These are phyloP conservation scores for Zoroaster sp. DNA, from an alignment of 53 echinoderm and acorn worm genomes.

Conservation along the genomic window DNA sequence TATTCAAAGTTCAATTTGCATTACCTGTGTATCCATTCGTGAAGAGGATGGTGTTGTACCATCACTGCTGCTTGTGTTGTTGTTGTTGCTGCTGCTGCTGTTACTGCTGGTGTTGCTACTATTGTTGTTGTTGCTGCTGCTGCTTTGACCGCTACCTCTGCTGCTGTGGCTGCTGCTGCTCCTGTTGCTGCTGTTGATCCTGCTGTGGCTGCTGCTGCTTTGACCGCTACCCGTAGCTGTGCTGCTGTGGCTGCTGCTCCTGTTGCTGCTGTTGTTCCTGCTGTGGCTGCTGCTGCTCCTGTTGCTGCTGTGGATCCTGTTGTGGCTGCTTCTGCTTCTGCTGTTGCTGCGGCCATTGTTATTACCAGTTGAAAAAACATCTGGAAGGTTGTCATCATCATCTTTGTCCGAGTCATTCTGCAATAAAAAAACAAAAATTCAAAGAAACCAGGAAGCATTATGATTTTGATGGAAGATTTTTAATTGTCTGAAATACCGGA, in stretches of 20 bases:
- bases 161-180: background rate
- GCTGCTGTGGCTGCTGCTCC: background rate
- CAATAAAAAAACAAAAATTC: background rate
- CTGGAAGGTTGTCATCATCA: conserved; percentile 3
- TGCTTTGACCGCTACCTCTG: background rate
- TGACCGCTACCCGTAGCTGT: too few species aligned
- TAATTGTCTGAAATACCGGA: background rate
- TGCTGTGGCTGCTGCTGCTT: background rate
- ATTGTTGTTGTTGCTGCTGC: background rate
- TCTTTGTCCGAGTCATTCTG: background rate
- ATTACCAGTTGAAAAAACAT: background rate
- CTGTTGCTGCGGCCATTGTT: too few species aligned
- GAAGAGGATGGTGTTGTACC: too few species aligned
- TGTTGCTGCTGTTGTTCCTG: background rate
- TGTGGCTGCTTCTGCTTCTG: background rate
- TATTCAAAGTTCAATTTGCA: too few species aligned
- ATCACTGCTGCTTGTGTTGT: too few species aligned
- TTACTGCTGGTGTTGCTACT: background rate
- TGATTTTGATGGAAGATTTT: background rate
- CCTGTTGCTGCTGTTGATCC: background rate
- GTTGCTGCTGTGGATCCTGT: background rate
- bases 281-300: background rate
- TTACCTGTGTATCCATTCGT: too few species aligned
- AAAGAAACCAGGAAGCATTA: background rate
- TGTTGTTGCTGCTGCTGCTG: background rate